phyloP scores from a whole-genome alignment of 2,888 invertebrate genomes.

The Rhaphigaster nebulosa region DNA sequence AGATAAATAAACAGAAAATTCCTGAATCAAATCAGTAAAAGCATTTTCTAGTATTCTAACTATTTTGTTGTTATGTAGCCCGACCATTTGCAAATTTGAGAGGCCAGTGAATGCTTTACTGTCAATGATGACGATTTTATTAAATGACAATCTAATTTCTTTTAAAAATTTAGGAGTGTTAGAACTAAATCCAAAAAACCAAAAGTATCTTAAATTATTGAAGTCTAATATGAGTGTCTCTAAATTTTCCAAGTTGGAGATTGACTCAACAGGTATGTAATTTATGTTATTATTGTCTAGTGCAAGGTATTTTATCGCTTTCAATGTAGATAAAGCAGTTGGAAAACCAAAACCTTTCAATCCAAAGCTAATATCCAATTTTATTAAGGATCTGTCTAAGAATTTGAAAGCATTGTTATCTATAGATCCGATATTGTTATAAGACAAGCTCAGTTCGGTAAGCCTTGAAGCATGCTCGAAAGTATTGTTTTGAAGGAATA shows the following conservation, averaged over 20 bases:
- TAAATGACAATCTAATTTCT: constrained; percentile 86
- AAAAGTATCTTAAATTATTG: constrained; percentile 82
- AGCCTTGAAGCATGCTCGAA: constrained; percentile 82
- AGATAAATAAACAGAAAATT: constrained; percentile 86
- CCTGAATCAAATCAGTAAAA: constrained; percentile 82
- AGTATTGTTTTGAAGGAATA: constrained; percentile 76
- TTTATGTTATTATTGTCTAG: constrained; percentile 89
- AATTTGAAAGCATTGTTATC: constrained; percentile 85
- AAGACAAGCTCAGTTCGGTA: constrained; percentile 90
- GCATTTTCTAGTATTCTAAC: constrained; percentile 78
- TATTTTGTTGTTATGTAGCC: constrained; percentile 84
- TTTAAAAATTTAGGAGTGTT: constrained; percentile 80
- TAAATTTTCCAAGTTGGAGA: constrained; percentile 78
- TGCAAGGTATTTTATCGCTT: constrained; percentile 84
- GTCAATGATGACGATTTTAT: constrained; percentile 79
- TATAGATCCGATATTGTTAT: constrained; percentile 88
- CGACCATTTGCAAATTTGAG: constrained; percentile 81
- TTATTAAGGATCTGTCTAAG: constrained; percentile 78
- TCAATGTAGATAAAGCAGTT: constrained; percentile 80
- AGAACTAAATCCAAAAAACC: constrained; percentile 77
- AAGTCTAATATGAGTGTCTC: constrained; percentile 69
- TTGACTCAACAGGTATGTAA: constrained; percentile 81
- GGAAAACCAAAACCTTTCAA: constrained; percentile 83
- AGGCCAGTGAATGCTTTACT: constrained; percentile 80
- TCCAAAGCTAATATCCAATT: constrained; percentile 88